Base-by-base conservation (phyloP, 2,113 vertebrate genomes). In the Tachycineta bicolor region DNA sequence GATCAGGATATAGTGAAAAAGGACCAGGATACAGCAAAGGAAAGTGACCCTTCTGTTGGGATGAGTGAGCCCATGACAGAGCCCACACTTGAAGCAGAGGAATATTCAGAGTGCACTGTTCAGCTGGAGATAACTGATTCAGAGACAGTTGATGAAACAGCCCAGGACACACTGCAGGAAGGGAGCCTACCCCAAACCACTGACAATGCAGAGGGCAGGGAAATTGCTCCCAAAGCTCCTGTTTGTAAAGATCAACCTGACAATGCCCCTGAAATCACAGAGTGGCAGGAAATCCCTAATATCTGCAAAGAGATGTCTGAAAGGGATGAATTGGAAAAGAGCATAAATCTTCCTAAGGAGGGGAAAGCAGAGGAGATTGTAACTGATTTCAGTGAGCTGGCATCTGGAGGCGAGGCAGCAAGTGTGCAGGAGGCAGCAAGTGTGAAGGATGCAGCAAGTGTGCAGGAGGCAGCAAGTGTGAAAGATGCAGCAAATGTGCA, bases 61-160 rank as follows among this genome's bases (percentile, higher is more conserved):
- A 95, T 97, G 80, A 95, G 94, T 2, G 87, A 93, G 58, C 82
- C 97, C 65, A 87, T 90, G 28, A 56, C 94, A 67, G 97, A 97
- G 89, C 59, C 95, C 77, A 85, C 81, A 10, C 24, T 56, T 33
- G 92, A 84, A 6, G 62, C 39, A 4, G 83, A 95, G 34, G 94
- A 81, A 17, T 50, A 14, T 1, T 37, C 6, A 0, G 93, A 93
- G 63, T 52, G 68, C 41, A 47, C 81, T 2, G 0, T 89, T 63
- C 89, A 79, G 18, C 41, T 62, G 0, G 97, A 89, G 79, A 87
- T 88, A 29, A 79, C 87, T 0, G 17, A 56, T 43, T 95, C 92
- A 44, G 97, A 94, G 93, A 80, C 76, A 19, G 71, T 23, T 50
- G 34, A 46, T 39, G 93, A 96, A 89, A 89, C 33, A 4, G 33